Base-by-base conservation (phyloP, 1,140 invertebrate genomes). In the Mylabris phalerata region DNA sequence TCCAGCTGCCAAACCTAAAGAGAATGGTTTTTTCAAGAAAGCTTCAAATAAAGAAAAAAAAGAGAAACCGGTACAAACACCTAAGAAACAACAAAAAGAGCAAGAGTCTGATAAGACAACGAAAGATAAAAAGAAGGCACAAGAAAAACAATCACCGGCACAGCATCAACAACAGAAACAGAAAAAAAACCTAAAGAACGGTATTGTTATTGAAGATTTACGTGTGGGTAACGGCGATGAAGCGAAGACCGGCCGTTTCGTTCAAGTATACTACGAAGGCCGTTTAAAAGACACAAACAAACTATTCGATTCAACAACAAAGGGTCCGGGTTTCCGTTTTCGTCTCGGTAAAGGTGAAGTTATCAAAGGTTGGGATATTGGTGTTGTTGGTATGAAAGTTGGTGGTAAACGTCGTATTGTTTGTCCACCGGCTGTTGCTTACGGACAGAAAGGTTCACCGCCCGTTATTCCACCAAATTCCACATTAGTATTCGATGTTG, bases 281-380 rank as follows among this genome's bases (percentile, higher is more conserved):
- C 79, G 84, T 40, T 71, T 93, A 24, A 86, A 87, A 68, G 77
- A 76, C n/a, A 91, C 88, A 74, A 90, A 90, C 67, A 92, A 91
- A 72, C 80, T 85, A 63, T 92, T 94, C 70, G 90, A 93, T 71
- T 79, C 82, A 47, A 78, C 82, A 24, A 76, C 73, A 3, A 78
- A 85, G 60, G 91, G 90, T 9, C 80, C 83, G 27, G 90, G 89
- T 0, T 94, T 95, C 69, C 89, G 87, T 74, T 96, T 96, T 75
- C 79, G 82, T 13, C 73, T 97, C 9, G 93, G 93, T 0, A 80
- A 80, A 44, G 86, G 86, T 47, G 90, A 95, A 75, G 93, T 96
- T 0, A 95, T 97, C 63, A 86, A 86, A 67, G 95, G 91, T 26
- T 96, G 92, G 93, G 93, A 97, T 71, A 71, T 89, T 50, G 95